Evolutionary conservation across 2,797 vertebrate genomes (phyloP), one percentile per base, ranked within the genome.

Genomic region (Clarias pachynema): DNA sequence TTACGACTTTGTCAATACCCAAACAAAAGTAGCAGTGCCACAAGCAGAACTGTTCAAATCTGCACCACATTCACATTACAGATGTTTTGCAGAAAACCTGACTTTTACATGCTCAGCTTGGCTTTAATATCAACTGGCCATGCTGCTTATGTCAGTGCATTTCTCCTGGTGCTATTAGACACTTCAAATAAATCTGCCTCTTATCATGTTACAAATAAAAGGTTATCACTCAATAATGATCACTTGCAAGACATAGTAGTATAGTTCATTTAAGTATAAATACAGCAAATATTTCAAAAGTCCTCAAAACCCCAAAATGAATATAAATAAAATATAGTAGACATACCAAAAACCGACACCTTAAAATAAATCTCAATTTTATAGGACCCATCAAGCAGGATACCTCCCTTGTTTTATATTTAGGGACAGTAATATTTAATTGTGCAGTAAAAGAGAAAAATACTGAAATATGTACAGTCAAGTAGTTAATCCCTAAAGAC

Each of bases 281-380:
- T 77, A 77, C 18, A 15, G 1, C 24, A 60, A 69, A 77, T 69
- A 65, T 74, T 77, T 86, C 56, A 29, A 74, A 79, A 24, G 15
- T 72, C 77, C 70, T 20, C 77, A 34, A 75, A 84, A 77, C 65
- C 31, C 59, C 29, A 66, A 82, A 77, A 18, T 77, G 34, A 77
- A 31, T 69, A 44, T 22, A 80, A 88, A 72, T 72, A 29, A 85
- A 85, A 74, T 40, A 66, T 26, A 44, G 31, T 40, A 79, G 49
- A 37, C 72, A 82, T 65, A 70, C 6, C 12, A 60, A 70, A 70
- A 85, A 26, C 60, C 74, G 83, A 77, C 65, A 49, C 15, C 31
- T 73, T 68, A 74, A 66, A 53, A 82, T 53, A 8, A 85, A 80
- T 84, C 84, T 84, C 66, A 87, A 84, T 87, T 86, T 87, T 89